Evolutionary conservation across 2,113 vertebrate species (phyloP).

Genomic region (Ceuthmochares aereus): DNA sequence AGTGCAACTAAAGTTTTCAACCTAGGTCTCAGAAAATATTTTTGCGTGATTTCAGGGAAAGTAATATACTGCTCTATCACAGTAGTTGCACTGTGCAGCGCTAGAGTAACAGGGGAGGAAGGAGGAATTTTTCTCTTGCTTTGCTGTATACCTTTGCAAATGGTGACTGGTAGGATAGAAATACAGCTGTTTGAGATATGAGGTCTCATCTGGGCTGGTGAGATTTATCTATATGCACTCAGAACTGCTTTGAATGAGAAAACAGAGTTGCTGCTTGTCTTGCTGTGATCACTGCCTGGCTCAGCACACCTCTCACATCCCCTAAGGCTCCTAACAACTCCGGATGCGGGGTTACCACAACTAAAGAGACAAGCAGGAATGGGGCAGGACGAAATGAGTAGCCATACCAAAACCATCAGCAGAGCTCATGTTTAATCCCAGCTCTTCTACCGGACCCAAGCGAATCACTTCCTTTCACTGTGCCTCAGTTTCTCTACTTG

Average conservation of each 20-base stretch:
- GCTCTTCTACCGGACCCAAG: not conserved
- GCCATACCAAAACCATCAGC: not conserved
- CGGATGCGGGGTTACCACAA: not conserved
- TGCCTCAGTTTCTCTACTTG: conserved; percentile 49
- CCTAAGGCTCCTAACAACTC: not conserved
- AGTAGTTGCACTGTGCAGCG: not conserved
- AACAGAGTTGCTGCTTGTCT: not conserved
- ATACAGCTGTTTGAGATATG: not conserved
- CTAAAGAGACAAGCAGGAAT: not conserved
- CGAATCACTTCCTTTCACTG: not conserved
- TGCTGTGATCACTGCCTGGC: not conserved
- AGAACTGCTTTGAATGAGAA: not conserved
- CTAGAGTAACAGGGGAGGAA: not conserved
- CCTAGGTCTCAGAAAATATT: not conserved
- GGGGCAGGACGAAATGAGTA: not conserved
- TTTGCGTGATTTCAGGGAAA: not conserved
- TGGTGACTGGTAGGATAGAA: not conserved
- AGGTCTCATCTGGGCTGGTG: not conserved
- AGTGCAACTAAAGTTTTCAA: not conserved
- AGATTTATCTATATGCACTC: not conserved
- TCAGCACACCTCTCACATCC: not conserved
- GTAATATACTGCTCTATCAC: not conserved
- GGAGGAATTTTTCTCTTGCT: not conserved
- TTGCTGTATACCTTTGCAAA: not conserved
- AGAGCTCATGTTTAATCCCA: not conserved